Conservation (phyloP, 1,140 invertebrate species). For the Conus betulinus region DNA sequence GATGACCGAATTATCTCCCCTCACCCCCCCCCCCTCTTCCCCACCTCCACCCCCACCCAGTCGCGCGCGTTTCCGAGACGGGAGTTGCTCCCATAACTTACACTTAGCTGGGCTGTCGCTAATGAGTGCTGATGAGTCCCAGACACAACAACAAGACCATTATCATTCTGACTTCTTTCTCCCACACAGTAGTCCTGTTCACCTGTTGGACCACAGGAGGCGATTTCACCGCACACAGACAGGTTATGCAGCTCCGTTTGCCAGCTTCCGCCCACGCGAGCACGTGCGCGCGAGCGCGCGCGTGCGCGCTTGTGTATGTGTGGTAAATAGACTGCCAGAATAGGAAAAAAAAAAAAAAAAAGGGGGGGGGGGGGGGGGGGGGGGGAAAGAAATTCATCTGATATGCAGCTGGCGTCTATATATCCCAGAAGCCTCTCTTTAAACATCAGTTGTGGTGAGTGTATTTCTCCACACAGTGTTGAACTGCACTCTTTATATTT, state of each 20-base stretch:
- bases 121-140: background rate
- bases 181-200: background rate
- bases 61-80: background rate
- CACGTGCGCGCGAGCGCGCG: background rate
- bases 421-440: too few relatives aligned
- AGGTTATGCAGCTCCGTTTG: background rate
- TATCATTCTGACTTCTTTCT: background rate
- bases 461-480: too few relatives aligned
- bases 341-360: background rate
- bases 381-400: too few relatives aligned
- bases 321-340: too few relatives aligned
- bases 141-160: background rate
- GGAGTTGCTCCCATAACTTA: background rate
- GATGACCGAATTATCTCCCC: background rate
- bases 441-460: too few relatives aligned
- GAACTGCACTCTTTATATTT: too few relatives aligned
- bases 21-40: background rate
- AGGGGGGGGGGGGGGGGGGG: background rate
- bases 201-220: background rate
- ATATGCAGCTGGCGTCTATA: too few relatives aligned
- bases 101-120: background rate
- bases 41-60: background rate
- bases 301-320: too few relatives aligned
- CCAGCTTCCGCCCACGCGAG: background rate
- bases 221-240: background rate